Percentiles rank a stretch among this genome's conserved stretches.
phyloP scores from a whole-genome alignment of 2,888 invertebrate genomes.

The Keiferia lycopersicella region DNA sequence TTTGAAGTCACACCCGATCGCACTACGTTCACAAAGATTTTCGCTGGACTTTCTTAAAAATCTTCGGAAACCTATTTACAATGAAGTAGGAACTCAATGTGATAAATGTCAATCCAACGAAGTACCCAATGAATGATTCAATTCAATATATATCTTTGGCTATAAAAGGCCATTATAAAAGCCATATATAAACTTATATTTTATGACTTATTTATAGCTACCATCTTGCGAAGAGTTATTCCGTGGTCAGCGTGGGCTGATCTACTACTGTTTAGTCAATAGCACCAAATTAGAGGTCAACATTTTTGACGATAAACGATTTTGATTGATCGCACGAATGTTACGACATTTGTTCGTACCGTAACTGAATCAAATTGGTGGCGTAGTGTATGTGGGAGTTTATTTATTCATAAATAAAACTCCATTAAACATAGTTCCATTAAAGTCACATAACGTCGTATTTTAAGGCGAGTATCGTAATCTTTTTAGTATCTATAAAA shows the following conservation, averaged over 20 bases:
- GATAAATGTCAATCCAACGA: neutral
- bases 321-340: slow-evolving; percentile 11
- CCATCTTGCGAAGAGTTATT: slow-evolving; percentile 11
- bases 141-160: neutral
- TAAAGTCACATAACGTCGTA: no score
- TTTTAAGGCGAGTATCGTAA: no score
- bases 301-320: slow-evolving; percentile 14
- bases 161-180: slow-evolving; percentile 3
- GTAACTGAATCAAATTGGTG: neutral
- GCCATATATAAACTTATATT: slow-evolving; percentile 8
- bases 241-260: neutral
- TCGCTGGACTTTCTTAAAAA: neutral
- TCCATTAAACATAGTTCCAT: no score
- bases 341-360: slow-evolving; percentile 13
- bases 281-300: slow-evolving; percentile 13
- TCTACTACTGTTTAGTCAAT: slow-evolving; percentile 20
- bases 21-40: neutral
- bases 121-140: slow-evolving; percentile 6
- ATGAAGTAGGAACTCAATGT: neutral
- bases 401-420: no score
- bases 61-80: neutral
- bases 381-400: neutral
- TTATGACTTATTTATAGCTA: slow-evolving; percentile 18
- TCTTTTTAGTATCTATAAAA: no score
- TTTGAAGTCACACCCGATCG: neutral